Evolutionary conservation across 2,888 invertebrate genomes (phyloP).

Genomic region (Caenorhabditis sinica): DNA sequence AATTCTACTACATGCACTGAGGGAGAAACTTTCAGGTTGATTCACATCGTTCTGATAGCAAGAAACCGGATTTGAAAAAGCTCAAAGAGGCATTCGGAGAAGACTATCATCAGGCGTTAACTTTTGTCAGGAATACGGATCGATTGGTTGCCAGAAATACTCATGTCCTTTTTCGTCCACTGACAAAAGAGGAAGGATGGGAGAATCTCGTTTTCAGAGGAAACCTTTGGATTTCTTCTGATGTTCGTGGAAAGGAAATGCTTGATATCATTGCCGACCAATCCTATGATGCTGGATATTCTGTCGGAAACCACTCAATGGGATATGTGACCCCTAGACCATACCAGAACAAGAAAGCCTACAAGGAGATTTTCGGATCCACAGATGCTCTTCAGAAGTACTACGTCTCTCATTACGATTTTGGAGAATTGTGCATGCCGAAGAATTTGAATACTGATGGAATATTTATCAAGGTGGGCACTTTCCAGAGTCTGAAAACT

Average conservation of each 20-base stretch:
- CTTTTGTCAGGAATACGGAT: conserved; percentile 36
- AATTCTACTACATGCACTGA: neutral
- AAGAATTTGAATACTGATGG: conserved; percentile 15
- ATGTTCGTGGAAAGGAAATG: conserved; percentile 15
- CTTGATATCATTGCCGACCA: neutral
- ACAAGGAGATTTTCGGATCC: neutral
- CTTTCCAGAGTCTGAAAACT: neutral
- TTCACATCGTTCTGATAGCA: conserved; percentile 19
- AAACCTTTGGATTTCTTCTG: conserved; percentile 22
- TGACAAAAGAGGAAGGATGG: neutral
- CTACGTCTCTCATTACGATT: conserved; percentile 46
- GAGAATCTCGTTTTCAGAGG: conserved; percentile 26
- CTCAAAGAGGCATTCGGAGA: conserved; percentile 31
- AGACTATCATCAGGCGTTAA: conserved; percentile 34
- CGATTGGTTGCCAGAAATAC: conserved; percentile 21
- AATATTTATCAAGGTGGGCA: conserved; percentile 28
- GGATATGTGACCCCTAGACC: neutral
- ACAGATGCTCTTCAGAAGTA: conserved; percentile 1
- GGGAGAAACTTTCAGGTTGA: neutral
- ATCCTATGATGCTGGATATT: conserved; percentile 26
- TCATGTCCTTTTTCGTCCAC: conserved; percentile 29
- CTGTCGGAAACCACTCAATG: conserved; percentile 34
- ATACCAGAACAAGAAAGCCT: neutral
- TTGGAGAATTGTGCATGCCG: conserved; percentile 42
- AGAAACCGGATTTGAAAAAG: conserved; percentile 36